Percentiles rank a stretch among this genome's conserved stretches.
These are phyloP conservation scores for Eugnorisma glareosa DNA, from an alignment of 2,888 invertebrate species.

Conservation along the genomic window DNA sequence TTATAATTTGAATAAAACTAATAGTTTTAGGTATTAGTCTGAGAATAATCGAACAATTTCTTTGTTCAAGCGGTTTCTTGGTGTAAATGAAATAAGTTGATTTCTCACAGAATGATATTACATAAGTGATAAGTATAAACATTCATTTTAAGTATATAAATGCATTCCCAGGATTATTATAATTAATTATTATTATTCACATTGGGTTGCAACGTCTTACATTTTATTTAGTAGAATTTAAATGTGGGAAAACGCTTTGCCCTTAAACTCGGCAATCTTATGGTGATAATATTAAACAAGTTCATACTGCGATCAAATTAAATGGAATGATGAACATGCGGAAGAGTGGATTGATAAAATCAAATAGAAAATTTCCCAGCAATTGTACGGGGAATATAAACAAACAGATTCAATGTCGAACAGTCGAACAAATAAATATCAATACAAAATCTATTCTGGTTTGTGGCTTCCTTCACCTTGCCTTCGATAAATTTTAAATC, in stretches of 20 bases:
- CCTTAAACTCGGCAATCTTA: neutral
- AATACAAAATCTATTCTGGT: conserved; percentile 21
- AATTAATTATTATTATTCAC: conserved; percentile 1
- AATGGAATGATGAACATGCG: neutral
- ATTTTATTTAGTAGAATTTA: conserved; percentile 1
- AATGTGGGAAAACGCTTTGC: conserved; percentile 3
- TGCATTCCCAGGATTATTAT: neutral
- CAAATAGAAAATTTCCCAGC: neutral
- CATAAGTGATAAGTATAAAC: neutral
- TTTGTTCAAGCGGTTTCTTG: neutral
- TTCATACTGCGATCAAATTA: neutral
- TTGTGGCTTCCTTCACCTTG: conserved; percentile 43
- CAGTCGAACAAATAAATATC: neutral
- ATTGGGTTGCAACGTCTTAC: conserved; percentile 4
- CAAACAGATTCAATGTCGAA: conserved; percentile 4
- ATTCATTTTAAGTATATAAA: neutral
- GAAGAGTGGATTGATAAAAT: conserved; percentile 1
- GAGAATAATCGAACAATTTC: conserved; percentile 5
- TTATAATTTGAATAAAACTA: conserved; percentile 3
- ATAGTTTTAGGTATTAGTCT: neutral
- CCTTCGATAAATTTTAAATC: conserved; percentile 12
- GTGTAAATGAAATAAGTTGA: neutral
- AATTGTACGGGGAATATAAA: neutral
- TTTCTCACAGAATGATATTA: conserved; percentile 2
- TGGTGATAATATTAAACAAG: neutral